Base-by-base conservation (phyloP, 2,888 invertebrate genomes). In the Cantharis nigra region DNA sequence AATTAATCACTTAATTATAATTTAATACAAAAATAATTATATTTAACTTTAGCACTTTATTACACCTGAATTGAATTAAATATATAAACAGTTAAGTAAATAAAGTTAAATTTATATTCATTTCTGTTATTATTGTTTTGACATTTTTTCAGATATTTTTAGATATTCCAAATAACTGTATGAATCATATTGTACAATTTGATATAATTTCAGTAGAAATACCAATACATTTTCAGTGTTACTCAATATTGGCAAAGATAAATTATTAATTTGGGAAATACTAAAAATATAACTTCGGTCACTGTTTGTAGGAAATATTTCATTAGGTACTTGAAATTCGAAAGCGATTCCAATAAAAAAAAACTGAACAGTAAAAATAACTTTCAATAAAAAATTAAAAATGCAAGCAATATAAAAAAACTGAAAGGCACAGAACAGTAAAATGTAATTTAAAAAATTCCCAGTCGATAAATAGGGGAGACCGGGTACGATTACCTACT, bases 1-100 rank as follows among this genome's bases (percentile, higher is more conserved):
- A 78, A 78, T 78, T 78, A 78, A 76, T 78, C 16, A 70, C 72
- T 73, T 78, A 78, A 78, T 76, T 78, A 78, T 71, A 71, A 70
- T 69, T 69, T 72, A 69, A 63, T 69, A 64, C 70, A 70, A 63
- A 28, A 76, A 72, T 72, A 72, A 26, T 20, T n/a, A 26, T n/a
- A 26, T 23, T 65, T 28, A 62, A 20, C 64, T 71, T 30, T 70
- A 13, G 23, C 33, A 69, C 49, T 74, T 69, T 74, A 69, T 74
- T 49, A 63, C 26, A 16, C 18, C 18, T 13, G 23, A 65, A 65
- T 65, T 65, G 65, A 65, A 65, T 65, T 65, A 65, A 65, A 65
- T 67, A 67, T 13, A 13, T 67, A 23, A 26, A 67, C 65, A 26
- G 65, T 67, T 67, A 67, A n/a, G n/a, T 67, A 67, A 67, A 23